Base-by-base conservation (phyloP, 1,140 invertebrate species). In the Drosophila triauraria region DNA sequence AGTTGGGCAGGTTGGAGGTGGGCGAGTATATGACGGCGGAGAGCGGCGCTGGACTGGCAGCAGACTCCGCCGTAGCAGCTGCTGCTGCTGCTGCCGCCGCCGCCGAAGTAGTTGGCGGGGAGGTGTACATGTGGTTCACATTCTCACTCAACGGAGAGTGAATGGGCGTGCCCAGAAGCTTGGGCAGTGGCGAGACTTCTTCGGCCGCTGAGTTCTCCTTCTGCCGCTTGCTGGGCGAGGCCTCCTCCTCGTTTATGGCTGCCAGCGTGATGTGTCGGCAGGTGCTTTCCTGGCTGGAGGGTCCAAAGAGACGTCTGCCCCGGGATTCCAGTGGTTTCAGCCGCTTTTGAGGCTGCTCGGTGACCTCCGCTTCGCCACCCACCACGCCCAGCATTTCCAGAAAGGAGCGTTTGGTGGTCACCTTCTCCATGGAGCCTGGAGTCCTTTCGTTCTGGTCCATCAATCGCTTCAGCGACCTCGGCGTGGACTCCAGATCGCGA, bases 1-100 rank as follows among this genome's bases (percentile, higher is more conserved):
- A 97, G 93, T 97, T 96, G 0, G 97, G 97, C 25, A 97, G 93
- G 92, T 97, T 96, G 6, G 94, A 93, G 0, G 96, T 97, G 0
- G 96, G 96, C 0, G 95, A 96, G 48, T 91, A 92, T 92, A 95
- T 85, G 2, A 69, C 32, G 8, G 78, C 48, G 27, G 85, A 72
- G 4, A 81, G 64, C 2, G 53, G 12, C 25, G 47, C 60, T 35
- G 65, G 44, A 13, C 38, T 44, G 23, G 20, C 20, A 1, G 35
- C 27, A 3, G 40, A 6, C 13, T 51, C 60, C n/a, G 62, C 7
- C 0, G 42, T 23, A 9, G 67, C 42, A 8, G 71, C 15, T 12
- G 62, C 51, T n/a, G 69, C 15, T 13, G 69, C 56, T 1, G 70
- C 75, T n/a, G 69, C 67, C 58, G 78, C 50, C 23, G 64, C 62